A percentile compares a stretch with the other conserved stretches of the same genome.
Evolutionary conservation across 2,797 vertebrate species (phyloP).

Genomic region (Salmo trutta): DNA sequence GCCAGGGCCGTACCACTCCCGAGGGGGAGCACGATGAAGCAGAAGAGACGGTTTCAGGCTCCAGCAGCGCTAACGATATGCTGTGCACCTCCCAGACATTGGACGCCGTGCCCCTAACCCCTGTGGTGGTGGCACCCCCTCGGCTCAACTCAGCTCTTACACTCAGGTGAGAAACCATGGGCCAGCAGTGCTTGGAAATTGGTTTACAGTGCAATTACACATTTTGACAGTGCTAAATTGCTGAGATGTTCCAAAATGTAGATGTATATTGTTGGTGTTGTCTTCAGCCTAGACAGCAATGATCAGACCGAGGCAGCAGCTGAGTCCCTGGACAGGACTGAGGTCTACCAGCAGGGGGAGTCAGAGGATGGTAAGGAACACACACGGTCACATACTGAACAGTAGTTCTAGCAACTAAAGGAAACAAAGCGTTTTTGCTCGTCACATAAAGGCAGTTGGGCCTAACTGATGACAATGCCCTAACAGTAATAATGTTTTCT

Average conservation of each 20-base stretch:
- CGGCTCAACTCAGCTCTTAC: background rate
- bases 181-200: background rate
- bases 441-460: background rate
- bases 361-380: constrained; percentile 51
- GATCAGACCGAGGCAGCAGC: constrained; percentile 32
- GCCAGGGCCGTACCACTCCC: background rate
- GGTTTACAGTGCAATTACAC: background rate
- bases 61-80: constrained; percentile 72
- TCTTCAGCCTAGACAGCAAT: constrained; percentile 58
- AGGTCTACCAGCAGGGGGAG: constrained; percentile 46
- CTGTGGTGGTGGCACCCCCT: constrained; percentile 58
- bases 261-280: background rate
- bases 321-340: constrained; percentile 32
- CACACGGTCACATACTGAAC: constrained; percentile 9
- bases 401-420: background rate
- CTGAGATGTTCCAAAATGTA: background rate
- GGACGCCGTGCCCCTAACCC: constrained; percentile 76
- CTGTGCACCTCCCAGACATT: constrained; percentile 79
- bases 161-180: background rate
- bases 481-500: background rate
- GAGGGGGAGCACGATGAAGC: constrained; percentile 34
- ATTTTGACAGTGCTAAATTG: background rate
- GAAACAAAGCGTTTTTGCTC: background rate
- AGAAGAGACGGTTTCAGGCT: constrained; percentile 32
- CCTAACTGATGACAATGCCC: background rate